These are phyloP conservation scores for Beaufortia kweichowensis DNA, from an alignment of 2,113 vertebrate genomes.

Conservation along the genomic window DNA sequence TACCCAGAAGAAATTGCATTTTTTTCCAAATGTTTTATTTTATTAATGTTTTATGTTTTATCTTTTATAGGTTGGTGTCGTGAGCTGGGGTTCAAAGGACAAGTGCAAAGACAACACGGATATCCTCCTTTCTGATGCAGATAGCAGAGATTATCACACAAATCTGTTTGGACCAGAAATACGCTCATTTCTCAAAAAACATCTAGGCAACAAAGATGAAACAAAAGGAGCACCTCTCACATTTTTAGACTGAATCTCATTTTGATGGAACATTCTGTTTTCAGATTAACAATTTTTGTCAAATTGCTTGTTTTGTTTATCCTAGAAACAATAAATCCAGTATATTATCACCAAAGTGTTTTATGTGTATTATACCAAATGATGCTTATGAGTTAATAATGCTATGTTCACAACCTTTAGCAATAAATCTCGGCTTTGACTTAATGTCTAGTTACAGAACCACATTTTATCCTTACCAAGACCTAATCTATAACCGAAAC, in stretches of 20 bases:
- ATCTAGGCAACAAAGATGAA: not conserved
- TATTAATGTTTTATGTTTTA: not conserved
- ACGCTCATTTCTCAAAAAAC: not conserved
- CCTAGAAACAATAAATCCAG: not conserved
- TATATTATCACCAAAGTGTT: not conserved
- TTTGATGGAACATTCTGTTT: not conserved
- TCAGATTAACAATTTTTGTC: not conserved
- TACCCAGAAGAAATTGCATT: too few species aligned
- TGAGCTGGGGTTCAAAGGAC: slow-evolving; percentile 28
- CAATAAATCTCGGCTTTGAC: too few species aligned
- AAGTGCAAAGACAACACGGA: not conserved
- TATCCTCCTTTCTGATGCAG: not conserved
- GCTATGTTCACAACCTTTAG: too few species aligned
- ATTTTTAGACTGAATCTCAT: not conserved
- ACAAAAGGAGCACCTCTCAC: not conserved
- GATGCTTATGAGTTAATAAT: too few species aligned
- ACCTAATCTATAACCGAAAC: too few species aligned
- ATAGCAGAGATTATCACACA: slow-evolving; percentile 26
- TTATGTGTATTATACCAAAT: too few species aligned
- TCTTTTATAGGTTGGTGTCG: slow-evolving; percentile 24
- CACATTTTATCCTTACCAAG: too few species aligned
- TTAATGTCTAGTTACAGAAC: too few species aligned
- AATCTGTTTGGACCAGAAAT: slow-evolving; percentile 14
- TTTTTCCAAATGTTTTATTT: too few species aligned
- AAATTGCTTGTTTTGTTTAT: not conserved